phyloP scores from a whole-genome alignment of 2,888 invertebrate genomes.

The Pachycephus smyrnensis region DNA sequence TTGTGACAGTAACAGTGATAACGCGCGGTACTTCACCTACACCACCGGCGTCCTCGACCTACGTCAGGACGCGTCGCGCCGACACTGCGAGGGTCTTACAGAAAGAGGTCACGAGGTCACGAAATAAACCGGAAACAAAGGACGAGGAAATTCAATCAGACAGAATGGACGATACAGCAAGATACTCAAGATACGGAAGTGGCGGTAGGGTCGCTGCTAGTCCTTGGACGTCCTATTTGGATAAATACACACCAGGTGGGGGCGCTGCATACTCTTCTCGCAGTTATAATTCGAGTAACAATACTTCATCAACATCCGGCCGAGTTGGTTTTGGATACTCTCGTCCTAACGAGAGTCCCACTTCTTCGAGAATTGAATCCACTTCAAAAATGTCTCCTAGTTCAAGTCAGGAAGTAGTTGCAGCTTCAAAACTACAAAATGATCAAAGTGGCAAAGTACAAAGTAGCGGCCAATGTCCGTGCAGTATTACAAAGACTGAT shows the following conservation, averaged over 20 bases:
- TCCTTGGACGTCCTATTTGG: conserved; percentile 76
- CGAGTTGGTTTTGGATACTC: conserved; percentile 55
- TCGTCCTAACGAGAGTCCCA: conserved; percentile 45
- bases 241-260: conserved; percentile 52
- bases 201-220: conserved; percentile 71
- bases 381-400: conserved; percentile 28
- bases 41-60: conserved; percentile 73
- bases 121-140: conserved; percentile 71
- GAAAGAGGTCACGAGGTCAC: conserved; percentile 74
- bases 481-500: conserved; percentile 21
- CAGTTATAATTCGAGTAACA: conserved; percentile 30
- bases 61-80: conserved; percentile 75
- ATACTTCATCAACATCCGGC: conserved; percentile 31
- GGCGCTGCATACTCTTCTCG: conserved; percentile 33
- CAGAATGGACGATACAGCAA: conserved; percentile 76
- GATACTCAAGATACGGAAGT: conserved; percentile 73
- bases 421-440: conserved; percentile 20
- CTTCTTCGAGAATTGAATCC: conserved; percentile 37
- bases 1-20: conserved; percentile 73
- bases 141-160: conserved; percentile 83
- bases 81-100: conserved; percentile 81
- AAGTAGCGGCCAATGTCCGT: conserved; percentile 17
- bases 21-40: conserved; percentile 85
- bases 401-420: conserved; percentile 33
- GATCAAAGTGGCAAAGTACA: conserved; percentile 19